Conservation (phyloP, 2,113 vertebrate genomes). For the Takifugu bimaculatus region DNA sequence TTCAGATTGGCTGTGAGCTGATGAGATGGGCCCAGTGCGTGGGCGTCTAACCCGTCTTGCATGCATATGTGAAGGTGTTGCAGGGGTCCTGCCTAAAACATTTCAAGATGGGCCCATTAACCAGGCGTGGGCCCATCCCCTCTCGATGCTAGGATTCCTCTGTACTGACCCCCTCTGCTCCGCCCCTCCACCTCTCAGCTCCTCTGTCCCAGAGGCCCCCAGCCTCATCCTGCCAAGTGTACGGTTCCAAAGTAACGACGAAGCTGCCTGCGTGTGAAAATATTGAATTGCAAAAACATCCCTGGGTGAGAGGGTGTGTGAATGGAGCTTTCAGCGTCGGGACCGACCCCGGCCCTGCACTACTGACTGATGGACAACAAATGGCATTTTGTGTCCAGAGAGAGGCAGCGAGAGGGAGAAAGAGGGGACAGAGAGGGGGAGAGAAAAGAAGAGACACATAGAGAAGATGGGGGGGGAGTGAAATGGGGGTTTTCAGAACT, state of each 20-base stretch:
- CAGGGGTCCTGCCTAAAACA: conserved; percentile 72
- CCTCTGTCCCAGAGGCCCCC: conserved; percentile 75
- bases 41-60: conserved; percentile 12
- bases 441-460: conserved; percentile 40
- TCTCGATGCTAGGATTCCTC: conserved; percentile 67
- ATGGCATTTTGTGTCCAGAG: conserved; percentile 80
- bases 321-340: conserved; percentile 88
- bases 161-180: conserved; percentile 58
- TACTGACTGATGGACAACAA: conserved; percentile 92
- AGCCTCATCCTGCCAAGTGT: conserved; percentile 83
- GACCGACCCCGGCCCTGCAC: conserved; percentile 69
- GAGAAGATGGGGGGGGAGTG: not conserved
- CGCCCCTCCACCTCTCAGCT: conserved; percentile 44
- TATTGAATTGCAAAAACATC: conserved; percentile 99
- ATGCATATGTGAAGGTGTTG: conserved; percentile 49
- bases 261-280: conserved; percentile 95
- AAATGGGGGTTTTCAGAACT: conserved; percentile 45
- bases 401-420: conserved; percentile 18
- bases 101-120: conserved; percentile 81
- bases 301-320: conserved; percentile 82
- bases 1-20: conserved; percentile 64
- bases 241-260: conserved; percentile 91
- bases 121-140: conserved; percentile 40
- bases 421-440: conserved; percentile 32
- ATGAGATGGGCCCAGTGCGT: conserved; percentile 56